Evolutionary conservation across 2,888 invertebrate genomes (phyloP), one percentile per base, ranked within the genome.

Genomic region (Cephus pulcher): DNA sequence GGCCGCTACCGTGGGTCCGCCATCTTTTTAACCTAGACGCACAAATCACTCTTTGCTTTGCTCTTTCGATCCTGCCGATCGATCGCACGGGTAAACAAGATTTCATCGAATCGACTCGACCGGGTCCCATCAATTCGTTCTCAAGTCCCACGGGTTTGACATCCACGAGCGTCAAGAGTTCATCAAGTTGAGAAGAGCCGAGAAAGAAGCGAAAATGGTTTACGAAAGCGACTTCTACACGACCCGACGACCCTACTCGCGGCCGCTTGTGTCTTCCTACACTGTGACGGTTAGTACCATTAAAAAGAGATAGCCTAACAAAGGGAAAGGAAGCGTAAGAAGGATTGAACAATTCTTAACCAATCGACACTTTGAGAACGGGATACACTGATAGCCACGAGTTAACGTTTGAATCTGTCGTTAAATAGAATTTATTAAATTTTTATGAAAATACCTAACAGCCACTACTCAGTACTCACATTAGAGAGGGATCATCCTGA

Each of bases 191-290:
- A 84, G 85, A 84, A 83, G 86, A 33, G 87, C 86, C 86, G 88
- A 91, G 80, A 82, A 80, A 81, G 92, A 83, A 91, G 82, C 81
- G 89, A 94, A 93, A 93, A 97, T 97, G 97, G 97, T 97, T 93
- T 97, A 97, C 95, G 96, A 97, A 94, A 96, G 96, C 94, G 97
- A 97, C 93, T 97, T 96, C 93, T 96, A 96, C 93, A 97, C 97
- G 90, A 96, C 96, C 92, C 95, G 97, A 93, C 95, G 97, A 93
- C 96, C 96, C 85, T 95, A 95, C 92, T 94, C 95, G 92, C 93
- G 96, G 93, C 95, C 95, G 81, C 92, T 94, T 83, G 93, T 93
- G 84, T 94, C 95, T 88, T 95, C 95, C 90, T 96, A 96, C 93
- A 95, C 95, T 92, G 94, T 95, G 92, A 96, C 97, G 95, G 96